Conservation (phyloP, 2,797 vertebrate species). For the Aldrovandia affinis region DNA sequence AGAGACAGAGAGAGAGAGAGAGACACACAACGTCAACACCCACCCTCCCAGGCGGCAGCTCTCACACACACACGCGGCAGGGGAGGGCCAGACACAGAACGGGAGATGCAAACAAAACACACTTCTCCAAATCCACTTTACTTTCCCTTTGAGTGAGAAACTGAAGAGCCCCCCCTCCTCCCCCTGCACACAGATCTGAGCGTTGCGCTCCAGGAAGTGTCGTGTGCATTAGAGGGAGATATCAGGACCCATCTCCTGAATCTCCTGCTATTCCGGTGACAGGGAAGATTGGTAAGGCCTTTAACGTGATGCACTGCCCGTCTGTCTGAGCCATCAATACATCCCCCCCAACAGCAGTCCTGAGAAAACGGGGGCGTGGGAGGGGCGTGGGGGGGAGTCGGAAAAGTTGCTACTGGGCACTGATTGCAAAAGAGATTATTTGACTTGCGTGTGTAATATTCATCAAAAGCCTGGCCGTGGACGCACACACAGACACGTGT, state of each 20-base stretch:
- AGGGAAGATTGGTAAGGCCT: conserved; percentile 75
- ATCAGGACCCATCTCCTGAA: conserved; percentile 46
- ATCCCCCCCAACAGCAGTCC: conserved; percentile 59
- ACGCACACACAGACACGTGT: no score
- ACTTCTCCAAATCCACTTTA: not conserved
- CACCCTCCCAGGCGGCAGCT: no score
- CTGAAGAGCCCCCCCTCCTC: not conserved
- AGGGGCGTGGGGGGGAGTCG: not conserved
- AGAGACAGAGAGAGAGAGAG: no score
- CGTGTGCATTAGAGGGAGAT: conserved; percentile 23
- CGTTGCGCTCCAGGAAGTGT: not conserved
- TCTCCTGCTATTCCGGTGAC: conserved; percentile 63
- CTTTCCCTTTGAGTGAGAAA: not conserved
- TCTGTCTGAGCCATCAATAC: conserved; percentile 69
- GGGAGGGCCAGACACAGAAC: no score
- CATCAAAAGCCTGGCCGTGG: no score
- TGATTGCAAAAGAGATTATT: no score
- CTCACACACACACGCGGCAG: no score
- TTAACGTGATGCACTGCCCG: conserved; percentile 78
- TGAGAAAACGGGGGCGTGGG: not conserved
- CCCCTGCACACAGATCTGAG: not conserved
- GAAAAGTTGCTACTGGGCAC: no score
- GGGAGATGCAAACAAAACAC: no score
- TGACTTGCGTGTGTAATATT: no score
- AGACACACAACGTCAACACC: no score